Evolutionary conservation across 2,888 invertebrate genomes (phyloP).

Genomic region (Leucophenga maculata): DNA sequence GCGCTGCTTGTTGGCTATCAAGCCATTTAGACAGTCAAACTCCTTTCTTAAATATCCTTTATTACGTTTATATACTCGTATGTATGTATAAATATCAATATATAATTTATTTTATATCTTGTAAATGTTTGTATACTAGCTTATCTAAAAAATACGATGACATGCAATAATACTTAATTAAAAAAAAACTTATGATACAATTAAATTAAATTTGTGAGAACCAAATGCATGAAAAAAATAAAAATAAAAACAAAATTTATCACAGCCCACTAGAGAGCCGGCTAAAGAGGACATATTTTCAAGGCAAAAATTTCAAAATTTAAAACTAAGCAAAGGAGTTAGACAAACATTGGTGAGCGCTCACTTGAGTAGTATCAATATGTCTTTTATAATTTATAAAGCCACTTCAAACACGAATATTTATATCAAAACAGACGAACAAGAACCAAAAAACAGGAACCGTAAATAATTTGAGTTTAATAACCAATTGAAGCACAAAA

Average conservation of each 20-base stretch:
- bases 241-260: slow-evolving; percentile 13
- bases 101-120: background rate
- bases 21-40: too few relatives aligned
- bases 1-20: too few relatives aligned
- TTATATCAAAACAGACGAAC: too few relatives aligned
- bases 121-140: slow-evolving; percentile 19
- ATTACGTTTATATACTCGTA: background rate
- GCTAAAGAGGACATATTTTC: slow-evolving; percentile 37
- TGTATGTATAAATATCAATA: background rate
- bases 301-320: slow-evolving; percentile 26
- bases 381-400: slow-evolving; percentile 35
- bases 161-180: background rate
- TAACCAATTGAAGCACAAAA: too few relatives aligned
- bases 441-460: slow-evolving; percentile 31
- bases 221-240: background rate
- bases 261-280: slow-evolving; percentile 54
- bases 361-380: too few relatives aligned
- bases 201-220: background rate
- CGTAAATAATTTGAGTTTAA: too few relatives aligned
- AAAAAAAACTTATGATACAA: background rate
- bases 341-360: background rate
- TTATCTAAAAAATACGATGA: slow-evolving; percentile 27
- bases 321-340: slow-evolving; percentile 27
- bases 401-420: slow-evolving; percentile 16
- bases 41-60: slow-evolving; percentile 40